Evolutionary conservation across 2,888 invertebrate species (phyloP).

Genomic region (Mythimna loreyi): DNA sequence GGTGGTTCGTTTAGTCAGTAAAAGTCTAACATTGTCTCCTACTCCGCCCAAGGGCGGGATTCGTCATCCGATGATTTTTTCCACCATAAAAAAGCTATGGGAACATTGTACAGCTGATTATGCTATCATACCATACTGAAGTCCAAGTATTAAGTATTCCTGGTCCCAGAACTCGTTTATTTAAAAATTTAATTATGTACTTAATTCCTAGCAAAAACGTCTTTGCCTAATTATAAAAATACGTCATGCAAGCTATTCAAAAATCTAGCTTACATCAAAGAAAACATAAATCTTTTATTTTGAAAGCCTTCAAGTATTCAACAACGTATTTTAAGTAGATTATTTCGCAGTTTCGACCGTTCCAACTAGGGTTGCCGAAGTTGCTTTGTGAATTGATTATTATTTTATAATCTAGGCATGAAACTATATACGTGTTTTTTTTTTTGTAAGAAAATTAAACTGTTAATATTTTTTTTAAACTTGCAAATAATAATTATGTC

Average conservation of each 20-base stretch:
- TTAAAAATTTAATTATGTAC: background rate
- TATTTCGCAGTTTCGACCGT: slow-evolving; percentile 5
- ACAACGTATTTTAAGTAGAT: slow-evolving; percentile 10
- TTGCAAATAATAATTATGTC: too few relatives aligned
- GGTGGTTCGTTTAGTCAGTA: too few relatives aligned
- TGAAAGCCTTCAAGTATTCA: slow-evolving; percentile 7
- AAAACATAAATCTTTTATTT: slow-evolving; percentile 12
- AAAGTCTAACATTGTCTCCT: too few relatives aligned
- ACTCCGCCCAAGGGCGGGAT: too few relatives aligned
- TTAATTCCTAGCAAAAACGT: background rate
- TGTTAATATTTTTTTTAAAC: background rate
- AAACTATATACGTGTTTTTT: background rate
- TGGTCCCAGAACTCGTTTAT: background rate
- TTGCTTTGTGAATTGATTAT: background rate
- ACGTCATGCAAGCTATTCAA: background rate
- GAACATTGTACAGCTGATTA: too few relatives aligned
- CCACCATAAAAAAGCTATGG: too few relatives aligned
- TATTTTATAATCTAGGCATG: background rate
- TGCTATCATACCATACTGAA: background rate
- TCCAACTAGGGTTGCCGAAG: slow-evolving; percentile 4
- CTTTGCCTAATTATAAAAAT: background rate
- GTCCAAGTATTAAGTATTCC: too few relatives aligned
- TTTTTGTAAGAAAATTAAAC: background rate
- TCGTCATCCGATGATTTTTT: too few relatives aligned
- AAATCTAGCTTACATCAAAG: slow-evolving; percentile 2